phyloP scores from a whole-genome alignment of 1,140 invertebrate species.

The Platorchestia sp. region DNA sequence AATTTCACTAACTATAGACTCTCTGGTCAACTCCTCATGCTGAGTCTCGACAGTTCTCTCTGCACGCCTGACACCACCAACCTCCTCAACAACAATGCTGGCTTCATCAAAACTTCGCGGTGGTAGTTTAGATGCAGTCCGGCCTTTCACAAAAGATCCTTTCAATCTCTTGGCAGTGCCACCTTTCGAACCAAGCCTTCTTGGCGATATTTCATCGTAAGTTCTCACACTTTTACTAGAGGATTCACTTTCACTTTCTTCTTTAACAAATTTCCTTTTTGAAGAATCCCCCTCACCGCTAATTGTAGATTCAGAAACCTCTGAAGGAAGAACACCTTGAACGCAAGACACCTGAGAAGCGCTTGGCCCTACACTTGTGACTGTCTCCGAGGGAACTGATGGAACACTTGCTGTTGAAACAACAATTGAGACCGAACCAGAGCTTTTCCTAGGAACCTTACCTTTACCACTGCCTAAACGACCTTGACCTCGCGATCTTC shows the following conservation, averaged over 20 bases:
- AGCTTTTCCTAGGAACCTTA: background rate
- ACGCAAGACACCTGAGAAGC: background rate
- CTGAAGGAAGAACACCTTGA: background rate
- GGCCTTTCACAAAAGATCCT: background rate
- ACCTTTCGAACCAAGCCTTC: slow-evolving; percentile 7
- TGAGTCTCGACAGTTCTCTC: slow-evolving; percentile 21
- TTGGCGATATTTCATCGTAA: background rate
- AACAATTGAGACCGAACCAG: background rate
- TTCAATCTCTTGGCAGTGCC: slow-evolving; percentile 25
- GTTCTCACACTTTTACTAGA: slow-evolving; percentile 2
- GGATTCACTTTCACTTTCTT: slow-evolving; percentile 5
- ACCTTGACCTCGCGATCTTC: background rate
- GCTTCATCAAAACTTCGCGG: background rate
- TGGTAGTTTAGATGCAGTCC: background rate
- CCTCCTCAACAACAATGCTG: background rate
- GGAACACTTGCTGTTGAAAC: background rate
- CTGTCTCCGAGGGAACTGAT: background rate
- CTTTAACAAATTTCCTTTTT: background rate
- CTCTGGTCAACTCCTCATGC: slow-evolving; percentile 34
- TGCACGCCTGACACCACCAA: slow-evolving; percentile 20
- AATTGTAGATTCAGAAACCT: background rate
- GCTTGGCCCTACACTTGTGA: background rate
- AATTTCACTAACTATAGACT: slow-evolving; percentile 50
- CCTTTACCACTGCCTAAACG: slow-evolving; percentile 17
- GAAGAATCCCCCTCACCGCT: background rate